Evolutionary conservation across 2,797 vertebrate species (phyloP).

Genomic region (Sebastes ruberrimus): DNA sequence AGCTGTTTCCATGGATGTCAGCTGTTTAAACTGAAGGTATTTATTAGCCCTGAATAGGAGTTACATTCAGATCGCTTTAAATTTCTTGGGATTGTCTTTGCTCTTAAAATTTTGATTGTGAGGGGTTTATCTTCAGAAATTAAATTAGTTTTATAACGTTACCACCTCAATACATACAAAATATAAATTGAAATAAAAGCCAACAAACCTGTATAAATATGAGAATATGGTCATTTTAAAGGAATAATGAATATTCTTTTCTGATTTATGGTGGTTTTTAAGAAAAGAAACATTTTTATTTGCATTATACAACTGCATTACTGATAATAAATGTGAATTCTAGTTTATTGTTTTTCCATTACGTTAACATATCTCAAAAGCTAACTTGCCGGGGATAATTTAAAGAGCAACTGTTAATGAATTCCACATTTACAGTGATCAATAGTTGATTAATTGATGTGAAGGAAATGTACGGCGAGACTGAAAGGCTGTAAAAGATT

Average conservation of each 20-base stretch:
- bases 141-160: not conserved
- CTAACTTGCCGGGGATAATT: not conserved
- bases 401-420: not conserved
- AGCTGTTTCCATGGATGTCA: constrained; percentile 29
- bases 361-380: not conserved
- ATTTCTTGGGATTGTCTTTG: not conserved
- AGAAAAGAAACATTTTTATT: not conserved
- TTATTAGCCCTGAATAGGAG: not conserved
- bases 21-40: constrained; percentile 28
- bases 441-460: not conserved
- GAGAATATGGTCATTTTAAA: not conserved
- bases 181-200: not conserved
- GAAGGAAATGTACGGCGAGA: not conserved
- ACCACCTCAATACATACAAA: not conserved
- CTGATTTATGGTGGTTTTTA: not conserved
- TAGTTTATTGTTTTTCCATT: not conserved
- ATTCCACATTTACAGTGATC: not conserved
- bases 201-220: not conserved
- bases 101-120: not conserved
- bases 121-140: not conserved
- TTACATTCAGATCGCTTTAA: not conserved
- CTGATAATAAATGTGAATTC: not conserved
- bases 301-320: not conserved
- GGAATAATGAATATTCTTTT: not conserved
- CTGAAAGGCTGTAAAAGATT: not conserved